phyloP scores from a whole-genome alignment of 2,113 vertebrate genomes.

The Crotalus horridus region DNA sequence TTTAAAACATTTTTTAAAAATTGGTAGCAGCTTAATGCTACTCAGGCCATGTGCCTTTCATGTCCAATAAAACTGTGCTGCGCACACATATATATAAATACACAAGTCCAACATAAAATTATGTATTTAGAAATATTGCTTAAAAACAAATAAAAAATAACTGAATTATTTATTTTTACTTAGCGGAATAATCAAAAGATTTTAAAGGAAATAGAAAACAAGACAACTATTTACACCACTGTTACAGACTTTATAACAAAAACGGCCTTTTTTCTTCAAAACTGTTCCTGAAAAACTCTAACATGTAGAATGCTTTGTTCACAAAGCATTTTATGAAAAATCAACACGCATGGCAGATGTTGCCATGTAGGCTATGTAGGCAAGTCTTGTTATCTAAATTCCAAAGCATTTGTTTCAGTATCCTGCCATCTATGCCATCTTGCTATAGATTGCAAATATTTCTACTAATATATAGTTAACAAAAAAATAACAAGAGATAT shows the following conservation, averaged over 20 bases:
- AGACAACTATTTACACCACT: not conserved
- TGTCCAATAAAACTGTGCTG: not conserved
- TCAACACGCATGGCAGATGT: not conserved
- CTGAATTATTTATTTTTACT: not conserved
- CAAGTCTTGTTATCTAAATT: not conserved
- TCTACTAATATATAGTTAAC: not conserved
- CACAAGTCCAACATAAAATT: not conserved
- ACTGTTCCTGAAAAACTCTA: not conserved
- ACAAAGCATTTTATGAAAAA: not conserved
- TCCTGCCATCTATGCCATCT: not conserved
- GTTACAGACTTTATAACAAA: not conserved
- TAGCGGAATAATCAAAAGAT: not conserved
- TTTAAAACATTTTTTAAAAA: not conserved
- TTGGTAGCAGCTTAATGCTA: conserved; percentile 8
- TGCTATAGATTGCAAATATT: not conserved
- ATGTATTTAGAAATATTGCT: not conserved
- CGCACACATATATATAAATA: not conserved
- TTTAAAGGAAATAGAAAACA: not conserved
- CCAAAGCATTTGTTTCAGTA: not conserved
- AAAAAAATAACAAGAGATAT: not conserved
- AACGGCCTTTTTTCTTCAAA: not conserved
- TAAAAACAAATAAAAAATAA: not conserved
- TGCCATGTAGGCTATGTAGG: no score
- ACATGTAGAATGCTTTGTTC: not conserved
- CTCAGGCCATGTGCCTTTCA: not conserved